Evolutionary conservation across 2,113 vertebrate genomes (phyloP), one percentile per base, ranked within the genome.

Genomic region (Mobula birostris): DNA sequence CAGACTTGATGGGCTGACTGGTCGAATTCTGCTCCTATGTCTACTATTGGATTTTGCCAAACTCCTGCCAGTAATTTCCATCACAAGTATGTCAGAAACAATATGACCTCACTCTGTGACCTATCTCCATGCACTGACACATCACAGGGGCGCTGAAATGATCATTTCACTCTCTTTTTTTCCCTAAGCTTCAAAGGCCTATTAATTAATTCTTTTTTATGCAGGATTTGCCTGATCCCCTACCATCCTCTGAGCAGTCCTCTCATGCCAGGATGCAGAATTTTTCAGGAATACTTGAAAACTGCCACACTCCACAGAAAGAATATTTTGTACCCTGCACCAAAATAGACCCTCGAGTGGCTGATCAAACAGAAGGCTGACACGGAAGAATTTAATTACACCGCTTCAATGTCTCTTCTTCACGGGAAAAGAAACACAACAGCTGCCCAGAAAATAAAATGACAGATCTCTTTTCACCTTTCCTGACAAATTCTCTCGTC

Each of bases 211-310:
- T 95, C 21, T 29, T 93, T 93, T 74, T 74, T 15, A 40, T 9
- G 40, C 5, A 40, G 90, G 96, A 96, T 96, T 94, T 94, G 95
- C 95, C 96, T 95, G 95, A 95, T 95, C 95, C 94, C 95, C 78
- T 94, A 95, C 95, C 94, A 95, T 95, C 94, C 94, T 94, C 94
- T 96, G 96, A 95, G 94, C 94, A 92, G 95, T 63, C 5, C 68
- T 94, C 96, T 98, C 90, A 27, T 96, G 95, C 95, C 95, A 96
- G 96, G 97, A 97, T 97, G 98, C 97, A 97, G 97, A 98, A 98
- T 99, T 98, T 98, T 98, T 97, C 98, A 98, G 95, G 97, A 98
- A 98, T 98, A 98, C 97, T 97, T 95, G 95, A 98, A 97, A 97
- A 97, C 95, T 56, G 11, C 95, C 97, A 96, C 95, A 94, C 94